A percentile compares a stretch with the other conserved stretches of the same genome.
Conservation (phyloP, 2,797 vertebrate genomes). For the Chanos chanos region DNA sequence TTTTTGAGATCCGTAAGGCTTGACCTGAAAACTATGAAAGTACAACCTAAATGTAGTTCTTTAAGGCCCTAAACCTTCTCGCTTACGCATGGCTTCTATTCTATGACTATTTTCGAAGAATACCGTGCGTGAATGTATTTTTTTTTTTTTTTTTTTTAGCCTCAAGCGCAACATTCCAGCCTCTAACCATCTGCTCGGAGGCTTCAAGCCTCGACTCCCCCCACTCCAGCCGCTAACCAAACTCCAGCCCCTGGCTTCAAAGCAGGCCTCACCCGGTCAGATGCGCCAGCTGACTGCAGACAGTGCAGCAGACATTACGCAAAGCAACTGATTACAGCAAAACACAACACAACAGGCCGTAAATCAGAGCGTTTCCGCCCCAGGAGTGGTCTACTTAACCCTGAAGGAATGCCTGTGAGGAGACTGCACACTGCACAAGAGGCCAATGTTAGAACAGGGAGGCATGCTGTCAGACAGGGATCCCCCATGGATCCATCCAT, state of each 20-base stretch:
- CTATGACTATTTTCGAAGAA: too few relatives aligned
- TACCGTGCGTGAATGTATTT: too few relatives aligned
- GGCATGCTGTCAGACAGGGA: background rate
- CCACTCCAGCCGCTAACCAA: background rate
- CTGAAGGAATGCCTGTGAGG: conserved; percentile 24
- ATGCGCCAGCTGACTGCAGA: conserved; percentile 38
- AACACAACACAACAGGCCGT: conserved; percentile 27
- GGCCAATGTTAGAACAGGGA: conserved; percentile 20
- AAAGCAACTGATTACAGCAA: conserved; percentile 37
- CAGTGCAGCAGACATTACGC: conserved; percentile 41
- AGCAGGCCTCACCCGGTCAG: too few relatives aligned
- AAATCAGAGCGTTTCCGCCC: conserved; percentile 49
- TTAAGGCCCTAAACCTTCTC: background rate
- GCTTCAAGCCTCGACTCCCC: too few relatives aligned
- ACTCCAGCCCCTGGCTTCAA: conserved; percentile 1
- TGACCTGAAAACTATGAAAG: background rate
- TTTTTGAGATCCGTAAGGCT: too few relatives aligned
- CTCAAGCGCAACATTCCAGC: too few relatives aligned
- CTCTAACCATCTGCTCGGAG: too few relatives aligned
- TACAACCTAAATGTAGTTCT: background rate
- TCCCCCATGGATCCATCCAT: background rate
- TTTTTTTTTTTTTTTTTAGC: too few relatives aligned
- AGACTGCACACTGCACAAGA: conserved; percentile 4
- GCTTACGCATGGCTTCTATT: too few relatives aligned
- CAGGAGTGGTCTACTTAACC: conserved; percentile 30